A percentile compares a stretch with the other conserved stretches of the same genome.
Conservation (phyloP, 2,113 vertebrate genomes). For the Campylorhamphus procurvoides region DNA sequence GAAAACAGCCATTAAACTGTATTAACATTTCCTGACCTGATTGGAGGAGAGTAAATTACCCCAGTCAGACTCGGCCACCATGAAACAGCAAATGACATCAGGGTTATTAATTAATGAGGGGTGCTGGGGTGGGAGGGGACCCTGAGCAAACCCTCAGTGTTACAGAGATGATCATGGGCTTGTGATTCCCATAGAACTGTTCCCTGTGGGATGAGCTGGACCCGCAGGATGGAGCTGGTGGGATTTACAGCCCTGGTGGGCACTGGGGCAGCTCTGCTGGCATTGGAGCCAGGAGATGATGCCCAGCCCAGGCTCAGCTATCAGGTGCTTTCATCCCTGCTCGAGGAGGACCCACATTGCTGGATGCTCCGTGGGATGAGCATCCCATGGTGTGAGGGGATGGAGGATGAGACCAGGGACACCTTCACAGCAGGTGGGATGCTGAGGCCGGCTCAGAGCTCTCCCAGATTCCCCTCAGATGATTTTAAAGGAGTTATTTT, state of each 20-base stretch:
- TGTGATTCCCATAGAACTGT: accelerated
- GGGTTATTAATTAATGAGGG: neutral
- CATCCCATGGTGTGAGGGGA: accelerated
- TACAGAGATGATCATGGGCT: neutral
- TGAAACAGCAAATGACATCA: neutral
- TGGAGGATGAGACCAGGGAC: neutral
- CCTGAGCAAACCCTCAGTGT: neutral
- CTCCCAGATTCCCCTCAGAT: neutral
- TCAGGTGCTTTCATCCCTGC: neutral
- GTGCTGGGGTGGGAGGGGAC: neutral
- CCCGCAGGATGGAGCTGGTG: neutral
- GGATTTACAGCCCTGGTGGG: accelerated
- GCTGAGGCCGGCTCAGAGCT: accelerated
- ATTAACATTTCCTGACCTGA: neutral
- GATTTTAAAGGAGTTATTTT: neutral
- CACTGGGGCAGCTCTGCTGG: neutral
- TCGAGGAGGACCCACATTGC: accelerated
- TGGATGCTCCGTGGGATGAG: neutral
- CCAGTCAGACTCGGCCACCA: neutral
- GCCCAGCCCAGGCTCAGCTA: too few species aligned
- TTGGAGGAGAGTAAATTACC: neutral
- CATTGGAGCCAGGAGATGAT: neutral
- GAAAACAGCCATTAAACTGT: slow-evolving; percentile 3
- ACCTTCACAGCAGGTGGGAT: neutral
- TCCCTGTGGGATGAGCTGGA: neutral